Percentiles rank a stretch among this genome's conserved stretches.
These are phyloP conservation scores for Drosophila nebulosa DNA, from an alignment of 1,140 invertebrate genomes.

Conservation along the genomic window DNA sequence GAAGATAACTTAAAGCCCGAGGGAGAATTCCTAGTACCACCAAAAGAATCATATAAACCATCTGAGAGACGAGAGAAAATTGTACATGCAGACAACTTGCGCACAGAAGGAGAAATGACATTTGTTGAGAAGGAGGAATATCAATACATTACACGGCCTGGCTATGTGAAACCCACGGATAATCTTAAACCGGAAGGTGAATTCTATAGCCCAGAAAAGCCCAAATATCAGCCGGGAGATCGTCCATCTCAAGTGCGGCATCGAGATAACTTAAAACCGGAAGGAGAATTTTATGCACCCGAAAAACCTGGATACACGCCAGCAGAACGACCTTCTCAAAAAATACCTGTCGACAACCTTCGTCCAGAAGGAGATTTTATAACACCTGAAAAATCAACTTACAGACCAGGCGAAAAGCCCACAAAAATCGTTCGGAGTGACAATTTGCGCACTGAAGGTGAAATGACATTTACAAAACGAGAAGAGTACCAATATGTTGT, in stretches of 20 bases:
- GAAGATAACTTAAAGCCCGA: slow-evolving; percentile 84
- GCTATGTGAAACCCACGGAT: slow-evolving; percentile 83
- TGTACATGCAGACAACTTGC: slow-evolving; percentile 82
- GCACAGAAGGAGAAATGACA: slow-evolving; percentile 82
- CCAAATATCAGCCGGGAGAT: slow-evolving; percentile 41
- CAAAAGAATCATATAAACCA: slow-evolving; percentile 81
- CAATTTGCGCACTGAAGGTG: slow-evolving; percentile 84
- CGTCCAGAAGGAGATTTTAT: slow-evolving; percentile 84
- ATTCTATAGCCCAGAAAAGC: slow-evolving; percentile 82
- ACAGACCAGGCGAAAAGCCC: slow-evolving; percentile 82
- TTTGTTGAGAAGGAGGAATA: slow-evolving; percentile 82
- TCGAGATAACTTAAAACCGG: slow-evolving; percentile 84
- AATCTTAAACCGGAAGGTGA: slow-evolving; percentile 85
- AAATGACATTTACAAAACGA: slow-evolving; percentile 82
- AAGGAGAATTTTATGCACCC: slow-evolving; percentile 85
- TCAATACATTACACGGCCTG: slow-evolving; percentile 82
- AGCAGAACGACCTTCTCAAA: slow-evolving; percentile 80
- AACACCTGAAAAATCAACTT: slow-evolving; percentile 76
- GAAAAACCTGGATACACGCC: slow-evolving; percentile 83
- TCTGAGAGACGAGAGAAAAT: slow-evolving; percentile 59
- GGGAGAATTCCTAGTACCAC: slow-evolving; percentile 82
- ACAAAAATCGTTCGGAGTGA: slow-evolving; percentile 83
- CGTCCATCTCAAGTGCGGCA: slow-evolving; percentile 81
- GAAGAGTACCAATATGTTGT: slow-evolving; percentile 82
- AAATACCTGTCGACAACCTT: slow-evolving; percentile 83